Evolutionary conservation across 2,797 vertebrate genomes (phyloP).

Genomic region (Pangasius krempfi): DNA sequence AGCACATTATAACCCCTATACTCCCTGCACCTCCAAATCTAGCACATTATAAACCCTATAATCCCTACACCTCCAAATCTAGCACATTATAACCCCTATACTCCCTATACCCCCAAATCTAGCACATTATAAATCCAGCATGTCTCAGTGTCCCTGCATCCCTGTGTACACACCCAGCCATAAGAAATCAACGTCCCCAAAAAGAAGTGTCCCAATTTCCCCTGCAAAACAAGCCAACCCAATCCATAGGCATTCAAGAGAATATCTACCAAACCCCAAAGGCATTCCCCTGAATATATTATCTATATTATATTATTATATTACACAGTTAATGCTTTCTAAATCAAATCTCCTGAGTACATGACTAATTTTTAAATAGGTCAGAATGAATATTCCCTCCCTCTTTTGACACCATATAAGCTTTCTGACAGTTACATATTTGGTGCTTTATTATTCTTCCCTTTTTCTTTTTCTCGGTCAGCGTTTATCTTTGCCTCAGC

Average conservation of each 20-base stretch:
- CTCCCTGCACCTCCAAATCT: not conserved
- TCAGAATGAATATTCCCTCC: slow-evolving; percentile 14
- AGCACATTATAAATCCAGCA: not conserved
- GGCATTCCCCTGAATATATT: not conserved
- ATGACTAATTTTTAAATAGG: slow-evolving; percentile 4
- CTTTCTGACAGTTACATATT: slow-evolving; percentile 36
- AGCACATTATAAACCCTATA: not conserved
- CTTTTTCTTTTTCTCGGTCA: slow-evolving; percentile 22
- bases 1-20: not conserved
- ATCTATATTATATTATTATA: no score
- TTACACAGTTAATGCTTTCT: not conserved
- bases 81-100: not conserved
- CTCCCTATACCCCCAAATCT: not conserved
- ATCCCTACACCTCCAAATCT: not conserved
- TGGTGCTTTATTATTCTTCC: slow-evolving; percentile 22
- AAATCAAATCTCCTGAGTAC: not conserved
- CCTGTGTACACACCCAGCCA: no score
- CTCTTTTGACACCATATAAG: slow-evolving; percentile 25
- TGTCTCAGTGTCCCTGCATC: not conserved
- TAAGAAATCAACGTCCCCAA: not conserved
- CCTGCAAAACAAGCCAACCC: not conserved
- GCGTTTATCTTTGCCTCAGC: slow-evolving; percentile 31
- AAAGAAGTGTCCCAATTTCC: slow-evolving; percentile 2
- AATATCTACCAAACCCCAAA: not conserved
- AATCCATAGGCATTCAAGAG: not conserved